A percentile compares a stretch with the other conserved stretches of the same genome.
phyloP scores from a whole-genome alignment of 2,888 invertebrate species.

The Thysanoteuthis rhombus region DNA sequence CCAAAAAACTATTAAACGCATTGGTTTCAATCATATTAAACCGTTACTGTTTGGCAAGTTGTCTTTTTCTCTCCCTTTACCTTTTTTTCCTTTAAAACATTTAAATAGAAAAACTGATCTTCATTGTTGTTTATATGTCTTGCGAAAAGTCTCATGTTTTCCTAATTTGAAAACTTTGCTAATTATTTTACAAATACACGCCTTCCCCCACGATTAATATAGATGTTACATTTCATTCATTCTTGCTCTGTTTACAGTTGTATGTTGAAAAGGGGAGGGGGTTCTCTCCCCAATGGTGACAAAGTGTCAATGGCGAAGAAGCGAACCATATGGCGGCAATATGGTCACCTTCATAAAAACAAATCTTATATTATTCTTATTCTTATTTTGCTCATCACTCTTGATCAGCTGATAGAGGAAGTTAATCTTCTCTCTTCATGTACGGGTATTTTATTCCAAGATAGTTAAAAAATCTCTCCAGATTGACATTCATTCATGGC shows the following conservation, averaged over 20 bases:
- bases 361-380: neutral
- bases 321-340: neutral
- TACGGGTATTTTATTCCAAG: neutral
- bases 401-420: neutral
- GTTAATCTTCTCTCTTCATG: neutral
- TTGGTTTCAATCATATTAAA: neutral
- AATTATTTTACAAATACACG: too few relatives aligned
- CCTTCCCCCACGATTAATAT: too few relatives aligned
- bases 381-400: neutral
- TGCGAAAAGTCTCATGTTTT: too few relatives aligned
- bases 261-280: too few relatives aligned
- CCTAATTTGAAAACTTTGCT: too few relatives aligned
- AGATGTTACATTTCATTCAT: too few relatives aligned
- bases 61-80: neutral
- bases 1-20: neutral
- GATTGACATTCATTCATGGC: neutral
- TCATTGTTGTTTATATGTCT: too few relatives aligned
- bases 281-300: neutral
- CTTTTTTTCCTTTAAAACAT: neutral
- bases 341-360: too few relatives aligned
- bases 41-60: neutral
- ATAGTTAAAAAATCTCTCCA: too few relatives aligned
- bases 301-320: neutral
- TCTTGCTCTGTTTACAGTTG: too few relatives aligned
- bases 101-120: too few relatives aligned